phyloP scores from a whole-genome alignment of 2,888 invertebrate genomes.

The Caenorhabditis sp. region DNA sequence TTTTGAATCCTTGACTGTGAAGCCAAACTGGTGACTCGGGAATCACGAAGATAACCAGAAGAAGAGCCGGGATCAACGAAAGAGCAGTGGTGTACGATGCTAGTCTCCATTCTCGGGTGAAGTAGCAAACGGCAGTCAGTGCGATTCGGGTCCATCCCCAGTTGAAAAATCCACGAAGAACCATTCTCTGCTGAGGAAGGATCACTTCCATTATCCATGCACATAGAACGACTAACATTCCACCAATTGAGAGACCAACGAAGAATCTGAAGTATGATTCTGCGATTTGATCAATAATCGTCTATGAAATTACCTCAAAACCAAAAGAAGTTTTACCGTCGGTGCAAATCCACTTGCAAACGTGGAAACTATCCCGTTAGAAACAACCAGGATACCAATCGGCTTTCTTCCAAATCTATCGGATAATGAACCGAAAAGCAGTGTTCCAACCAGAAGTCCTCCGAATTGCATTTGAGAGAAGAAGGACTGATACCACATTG shows the following conservation, averaged over 20 bases:
- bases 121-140: constrained; percentile 73
- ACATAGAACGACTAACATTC: constrained; percentile 77
- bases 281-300: not conserved
- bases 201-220: constrained; percentile 81
- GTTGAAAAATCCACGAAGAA: constrained; percentile 80
- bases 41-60: constrained; percentile 77
- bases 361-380: constrained; percentile 60
- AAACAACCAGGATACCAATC: constrained; percentile 65
- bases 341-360: constrained; percentile 50
- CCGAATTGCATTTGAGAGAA: constrained; percentile 76
- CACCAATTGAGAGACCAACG: constrained; percentile 74
- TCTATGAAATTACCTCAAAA: constrained; percentile 29
- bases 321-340: constrained; percentile 16
- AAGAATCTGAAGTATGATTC: constrained; percentile 61
- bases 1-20: constrained; percentile 76
- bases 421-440: constrained; percentile 73
- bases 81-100: constrained; percentile 73
- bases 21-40: constrained; percentile 82
- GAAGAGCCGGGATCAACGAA: constrained; percentile 71
- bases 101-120: constrained; percentile 75
- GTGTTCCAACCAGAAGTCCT: constrained; percentile 71
- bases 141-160: constrained; percentile 76
- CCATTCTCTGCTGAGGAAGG: constrained; percentile 80
- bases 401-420: constrained; percentile 69
- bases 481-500: constrained; percentile 66